phyloP scores from a whole-genome alignment of 2,797 vertebrate species.

The Poeciliopsis gracilis region DNA sequence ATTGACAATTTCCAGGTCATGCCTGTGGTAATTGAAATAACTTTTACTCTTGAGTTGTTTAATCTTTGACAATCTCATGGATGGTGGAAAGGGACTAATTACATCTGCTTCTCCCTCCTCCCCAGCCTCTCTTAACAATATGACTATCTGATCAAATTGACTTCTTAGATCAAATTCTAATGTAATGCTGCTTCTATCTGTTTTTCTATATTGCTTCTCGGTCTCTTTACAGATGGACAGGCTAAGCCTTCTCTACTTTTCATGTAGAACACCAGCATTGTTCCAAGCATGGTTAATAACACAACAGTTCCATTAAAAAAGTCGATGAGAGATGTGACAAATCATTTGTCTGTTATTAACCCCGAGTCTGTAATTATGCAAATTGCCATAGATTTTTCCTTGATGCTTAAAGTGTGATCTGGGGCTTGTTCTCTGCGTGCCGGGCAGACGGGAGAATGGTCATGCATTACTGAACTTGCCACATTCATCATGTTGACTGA shows the following conservation, averaged over 20 bases:
- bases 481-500: conserved; percentile 99
- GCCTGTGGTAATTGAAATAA: conserved; percentile 95
- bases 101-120: conserved; percentile 57
- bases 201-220: not conserved
- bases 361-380: conserved; percentile 99
- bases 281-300: conserved; percentile 68
- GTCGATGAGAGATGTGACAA: conserved; percentile 94
- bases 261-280: conserved; percentile 22
- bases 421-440: conserved; percentile 91
- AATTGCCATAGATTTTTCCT: conserved; percentile 99
- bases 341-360: conserved; percentile 99
- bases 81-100: conserved; percentile 54
- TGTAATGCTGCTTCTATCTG: not conserved
- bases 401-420: conserved; percentile 93
- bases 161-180: not conserved
- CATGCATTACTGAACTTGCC: conserved; percentile 98
- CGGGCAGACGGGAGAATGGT: conserved; percentile 92
- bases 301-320: conserved; percentile 79
- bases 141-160: not conserved
- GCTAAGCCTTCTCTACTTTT: not conserved
- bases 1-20: conserved; percentile 93
- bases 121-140: conserved; percentile 12
- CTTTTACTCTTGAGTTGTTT: conserved; percentile 93
- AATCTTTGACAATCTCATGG: conserved; percentile 94
- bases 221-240: not conserved